Percentiles rank a stretch among this genome's conserved stretches.
Conservation (phyloP, 2,797 vertebrate genomes). For the Nyctibius grandis region DNA sequence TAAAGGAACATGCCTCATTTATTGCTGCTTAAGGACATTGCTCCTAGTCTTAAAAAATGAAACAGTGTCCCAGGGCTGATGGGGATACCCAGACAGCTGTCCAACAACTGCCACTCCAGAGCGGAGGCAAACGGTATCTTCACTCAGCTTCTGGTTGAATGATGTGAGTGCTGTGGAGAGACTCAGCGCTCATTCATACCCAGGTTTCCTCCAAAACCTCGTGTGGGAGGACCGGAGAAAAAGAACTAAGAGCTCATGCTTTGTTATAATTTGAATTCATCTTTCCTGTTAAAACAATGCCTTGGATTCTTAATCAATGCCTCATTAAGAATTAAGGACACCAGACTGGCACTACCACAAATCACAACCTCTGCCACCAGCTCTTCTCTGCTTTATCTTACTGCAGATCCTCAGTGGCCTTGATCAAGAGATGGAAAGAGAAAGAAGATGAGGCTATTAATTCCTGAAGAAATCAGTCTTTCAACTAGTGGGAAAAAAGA, state of each 20-base stretch:
- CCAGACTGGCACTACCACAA: background rate
- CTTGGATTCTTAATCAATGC: background rate
- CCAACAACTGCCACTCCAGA: background rate
- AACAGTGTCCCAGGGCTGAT: background rate
- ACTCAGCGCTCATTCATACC: background rate
- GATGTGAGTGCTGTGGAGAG: background rate
- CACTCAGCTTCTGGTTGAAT: background rate
- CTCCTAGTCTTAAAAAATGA: background rate
- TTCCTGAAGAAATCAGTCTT: background rate
- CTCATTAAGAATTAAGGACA: background rate
- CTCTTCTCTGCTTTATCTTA: background rate
- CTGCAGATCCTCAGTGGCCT: background rate
- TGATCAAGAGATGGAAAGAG: background rate
- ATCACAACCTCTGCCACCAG: background rate
- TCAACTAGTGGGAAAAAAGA: background rate
- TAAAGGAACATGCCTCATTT: background rate
- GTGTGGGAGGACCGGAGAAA: background rate
- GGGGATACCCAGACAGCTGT: background rate
- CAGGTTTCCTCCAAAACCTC: background rate
- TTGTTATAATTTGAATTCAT: background rate
- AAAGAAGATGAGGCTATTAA: background rate
- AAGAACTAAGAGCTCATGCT: background rate
- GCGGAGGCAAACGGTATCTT: fast-evolving
- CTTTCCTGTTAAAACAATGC: background rate
- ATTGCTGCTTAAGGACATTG: background rate